phyloP scores from a whole-genome alignment of 2,797 vertebrate species.

The Anniella stebbinsi region DNA sequence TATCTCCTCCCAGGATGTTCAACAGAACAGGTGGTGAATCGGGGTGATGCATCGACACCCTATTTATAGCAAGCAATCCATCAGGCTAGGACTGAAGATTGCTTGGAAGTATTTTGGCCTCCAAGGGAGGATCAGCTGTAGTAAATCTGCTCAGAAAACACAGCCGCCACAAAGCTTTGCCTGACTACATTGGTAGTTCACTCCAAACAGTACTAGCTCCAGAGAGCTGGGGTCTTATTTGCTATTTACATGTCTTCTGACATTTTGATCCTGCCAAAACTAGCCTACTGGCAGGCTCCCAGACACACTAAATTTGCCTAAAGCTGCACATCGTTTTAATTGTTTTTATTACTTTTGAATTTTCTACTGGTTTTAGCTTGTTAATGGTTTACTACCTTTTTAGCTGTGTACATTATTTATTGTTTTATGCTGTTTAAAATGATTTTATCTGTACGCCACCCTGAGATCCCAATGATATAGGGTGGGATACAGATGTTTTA shows the following conservation, averaged over 20 bases:
- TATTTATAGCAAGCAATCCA: neutral
- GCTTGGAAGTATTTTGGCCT: neutral
- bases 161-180: neutral
- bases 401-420: no score
- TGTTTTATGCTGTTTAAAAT: no score
- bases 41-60: no score
- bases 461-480: no score
- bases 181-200: neutral
- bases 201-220: neutral
- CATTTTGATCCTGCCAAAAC: neutral
- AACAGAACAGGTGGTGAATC: neutral
- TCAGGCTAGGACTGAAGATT: neutral
- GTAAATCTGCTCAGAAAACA: neutral
- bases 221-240: neutral
- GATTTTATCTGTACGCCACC: no score
- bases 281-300: neutral
- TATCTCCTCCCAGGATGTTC: neutral
- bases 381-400: no score
- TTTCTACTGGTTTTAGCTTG: no score
- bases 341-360: no score
- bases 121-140: neutral
- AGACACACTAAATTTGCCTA: no score
- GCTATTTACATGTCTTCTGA: neutral
- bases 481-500: no score
- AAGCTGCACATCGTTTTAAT: no score